These are phyloP conservation scores for Pangasius krempfi DNA, from an alignment of 2,797 vertebrate genomes.

Conservation along the genomic window DNA sequence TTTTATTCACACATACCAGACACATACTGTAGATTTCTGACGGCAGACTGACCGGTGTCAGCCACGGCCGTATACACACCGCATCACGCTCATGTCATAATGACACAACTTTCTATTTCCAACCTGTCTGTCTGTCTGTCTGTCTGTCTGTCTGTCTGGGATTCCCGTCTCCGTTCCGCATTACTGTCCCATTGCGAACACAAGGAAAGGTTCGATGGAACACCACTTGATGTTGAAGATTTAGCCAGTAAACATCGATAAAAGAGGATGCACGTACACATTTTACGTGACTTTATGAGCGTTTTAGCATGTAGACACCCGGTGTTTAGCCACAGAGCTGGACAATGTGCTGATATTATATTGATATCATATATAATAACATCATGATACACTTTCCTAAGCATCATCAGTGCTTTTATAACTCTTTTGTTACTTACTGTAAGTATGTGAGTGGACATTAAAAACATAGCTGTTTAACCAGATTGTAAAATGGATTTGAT, in stretches of 20 bases:
- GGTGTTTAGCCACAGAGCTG: not conserved
- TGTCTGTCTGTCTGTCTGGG: not conserved
- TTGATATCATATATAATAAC: not conserved
- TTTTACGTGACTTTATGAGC: not conserved
- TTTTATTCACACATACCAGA: conserved; percentile 27
- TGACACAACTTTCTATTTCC: conserved; percentile 36
- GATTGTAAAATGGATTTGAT: not conserved
- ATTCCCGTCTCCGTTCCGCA: conserved; percentile 3
- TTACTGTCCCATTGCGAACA: not conserved
- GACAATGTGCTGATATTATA: not conserved
- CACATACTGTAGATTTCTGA: conserved; percentile 38
- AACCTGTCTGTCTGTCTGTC: conserved; percentile 7
- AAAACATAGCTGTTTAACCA: not conserved
- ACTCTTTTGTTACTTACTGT: not conserved
- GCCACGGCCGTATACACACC: conserved; percentile 1
- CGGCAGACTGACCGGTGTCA: conserved; percentile 46
- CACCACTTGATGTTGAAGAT: not conserved
- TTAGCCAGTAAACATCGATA: not conserved
- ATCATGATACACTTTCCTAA: not conserved
- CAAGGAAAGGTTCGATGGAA: not conserved
- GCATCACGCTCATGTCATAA: not conserved
- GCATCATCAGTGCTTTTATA: not conserved
- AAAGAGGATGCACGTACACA: not conserved
- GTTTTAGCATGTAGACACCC: not conserved
- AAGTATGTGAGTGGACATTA: not conserved